A percentile compares a stretch with the other conserved stretches of the same genome.
Conservation (phyloP, 2,797 vertebrate genomes). For the Chaenodraco wilsoni region DNA sequence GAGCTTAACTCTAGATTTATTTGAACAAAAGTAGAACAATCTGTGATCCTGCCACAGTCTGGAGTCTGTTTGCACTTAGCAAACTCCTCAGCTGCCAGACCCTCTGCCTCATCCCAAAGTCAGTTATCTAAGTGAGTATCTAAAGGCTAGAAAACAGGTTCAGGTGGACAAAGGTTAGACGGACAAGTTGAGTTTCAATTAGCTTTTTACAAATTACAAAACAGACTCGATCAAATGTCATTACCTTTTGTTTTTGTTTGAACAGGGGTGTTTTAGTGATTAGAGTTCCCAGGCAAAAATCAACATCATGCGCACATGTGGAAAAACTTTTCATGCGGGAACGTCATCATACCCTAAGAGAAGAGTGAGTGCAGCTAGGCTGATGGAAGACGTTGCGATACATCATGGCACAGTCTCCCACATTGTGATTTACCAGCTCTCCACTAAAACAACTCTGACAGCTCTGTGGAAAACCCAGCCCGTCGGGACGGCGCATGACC, state of each 20-base stretch:
- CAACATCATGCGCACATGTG: constrained; percentile 53
- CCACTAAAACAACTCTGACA: constrained; percentile 19
- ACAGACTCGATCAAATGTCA: neutral
- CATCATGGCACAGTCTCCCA: neutral
- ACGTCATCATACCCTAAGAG: constrained; percentile 32
- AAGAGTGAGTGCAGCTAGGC: constrained; percentile 32
- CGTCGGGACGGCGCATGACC: neutral
- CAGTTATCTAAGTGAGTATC: neutral
- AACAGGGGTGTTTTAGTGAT: constrained; percentile 14
- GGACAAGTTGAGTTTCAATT: constrained; percentile 1
- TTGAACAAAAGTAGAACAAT: constrained; percentile 20
- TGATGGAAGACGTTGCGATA: constrained; percentile 29
- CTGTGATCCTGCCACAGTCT: constrained; percentile 15
- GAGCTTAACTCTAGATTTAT: constrained; percentile 2
- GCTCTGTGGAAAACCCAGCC: constrained; percentile 29
- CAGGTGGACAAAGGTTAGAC: constrained; percentile 5
- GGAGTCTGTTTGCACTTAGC: constrained; percentile 52
- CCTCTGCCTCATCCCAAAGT: constrained; percentile 9
- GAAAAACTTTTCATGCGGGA: constrained; percentile 45
- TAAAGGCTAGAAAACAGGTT: neutral
- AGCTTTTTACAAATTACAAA: neutral
- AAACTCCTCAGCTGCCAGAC: constrained; percentile 32
- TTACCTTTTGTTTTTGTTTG: neutral
- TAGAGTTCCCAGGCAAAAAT: constrained; percentile 12
- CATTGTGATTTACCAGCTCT: constrained; percentile 22